Percentiles rank a stretch among this genome's conserved stretches.
phyloP scores from a whole-genome alignment of 2,888 invertebrate species.

The Zeuzera pyrina region DNA sequence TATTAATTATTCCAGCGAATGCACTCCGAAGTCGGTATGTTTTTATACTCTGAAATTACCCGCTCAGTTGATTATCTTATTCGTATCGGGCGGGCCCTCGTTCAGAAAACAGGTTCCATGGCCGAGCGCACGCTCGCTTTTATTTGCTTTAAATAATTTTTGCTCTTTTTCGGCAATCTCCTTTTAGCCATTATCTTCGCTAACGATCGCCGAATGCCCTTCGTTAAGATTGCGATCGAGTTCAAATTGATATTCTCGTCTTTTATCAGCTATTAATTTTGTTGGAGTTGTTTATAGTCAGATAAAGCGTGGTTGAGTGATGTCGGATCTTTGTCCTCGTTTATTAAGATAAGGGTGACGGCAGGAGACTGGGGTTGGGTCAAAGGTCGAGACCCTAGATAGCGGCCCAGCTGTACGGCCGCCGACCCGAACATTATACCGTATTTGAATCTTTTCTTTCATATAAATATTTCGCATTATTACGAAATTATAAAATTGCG shows the following conservation, averaged over 20 bases:
- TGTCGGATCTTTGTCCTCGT: constrained; percentile 59
- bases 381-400: constrained; percentile 57
- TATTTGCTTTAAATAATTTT: constrained; percentile 67
- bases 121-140: constrained; percentile 53
- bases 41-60: constrained; percentile 57
- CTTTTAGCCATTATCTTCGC: constrained; percentile 52
- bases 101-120: constrained; percentile 47
- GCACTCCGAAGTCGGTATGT: constrained; percentile 34
- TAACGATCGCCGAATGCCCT: constrained; percentile 57
- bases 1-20: constrained; percentile 53
- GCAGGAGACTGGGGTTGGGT: constrained; percentile 42
- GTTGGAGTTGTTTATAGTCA: constrained; percentile 48
- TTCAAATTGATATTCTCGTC: constrained; percentile 46
- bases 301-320: constrained; percentile 32
- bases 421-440: constrained; percentile 33
- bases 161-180: constrained; percentile 67
- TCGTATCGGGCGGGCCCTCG: constrained; percentile 42
- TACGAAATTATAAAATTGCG: no score
- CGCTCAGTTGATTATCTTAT: constrained; percentile 64
- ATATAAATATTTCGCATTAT: no score
- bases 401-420: constrained; percentile 37
- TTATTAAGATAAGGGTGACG: constrained; percentile 56
- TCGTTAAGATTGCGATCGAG: constrained; percentile 61
- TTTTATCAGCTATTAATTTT: constrained; percentile 44
- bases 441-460: constrained; percentile 1